Base-by-base conservation (phyloP, 2,797 vertebrate genomes). In the Yasuhikotakia modesta region DNA sequence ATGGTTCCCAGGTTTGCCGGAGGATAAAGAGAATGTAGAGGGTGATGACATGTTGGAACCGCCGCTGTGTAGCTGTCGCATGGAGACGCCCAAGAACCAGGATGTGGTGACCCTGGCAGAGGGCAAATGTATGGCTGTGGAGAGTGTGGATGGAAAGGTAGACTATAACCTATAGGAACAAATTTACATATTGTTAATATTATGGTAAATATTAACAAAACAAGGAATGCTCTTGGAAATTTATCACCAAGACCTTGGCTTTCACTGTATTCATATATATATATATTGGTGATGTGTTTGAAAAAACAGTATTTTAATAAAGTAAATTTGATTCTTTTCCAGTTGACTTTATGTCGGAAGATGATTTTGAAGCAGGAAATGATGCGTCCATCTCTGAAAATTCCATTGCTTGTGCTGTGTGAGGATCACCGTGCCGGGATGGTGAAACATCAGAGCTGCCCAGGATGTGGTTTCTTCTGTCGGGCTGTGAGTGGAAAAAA, bases 361-460 rank as follows among this genome's bases (percentile, higher is more conserved):
- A 89, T 85, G n/a, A 97, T 96, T 87, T 89, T 95, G 90, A 99
- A 97, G 87, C 93, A 96, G 70, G 96, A 99, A 89, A 94, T 98
- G 92, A 99, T 99, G 97, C 94, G 96, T 60, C 96, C 97, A 0
- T 99, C 97, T 73, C 95, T 95, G 91, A 92, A 92, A 19, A 96
- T 97, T 48, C 95, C 95, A 5, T 93, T 98, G 78, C 87, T 98
- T 89, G 94, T 98, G 81, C 90, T 99, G 86, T 99, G 97, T 68
- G 97, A 99, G 89, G 96, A 97, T 86, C 97, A 99, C 89, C 92
- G 97, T 80, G 95, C 95, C 1, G 95, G 95, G 79, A 99, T 99
- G 97, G 97, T 96, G 76, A 98, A 98, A 86, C 97, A 99, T 87
- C 97, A 98, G 88, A 98, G 97, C 91, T 99, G 97, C 87, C 97